phyloP scores from a whole-genome alignment of 64 coral and sea anemone genomes.

The Anthopleura sola region DNA sequence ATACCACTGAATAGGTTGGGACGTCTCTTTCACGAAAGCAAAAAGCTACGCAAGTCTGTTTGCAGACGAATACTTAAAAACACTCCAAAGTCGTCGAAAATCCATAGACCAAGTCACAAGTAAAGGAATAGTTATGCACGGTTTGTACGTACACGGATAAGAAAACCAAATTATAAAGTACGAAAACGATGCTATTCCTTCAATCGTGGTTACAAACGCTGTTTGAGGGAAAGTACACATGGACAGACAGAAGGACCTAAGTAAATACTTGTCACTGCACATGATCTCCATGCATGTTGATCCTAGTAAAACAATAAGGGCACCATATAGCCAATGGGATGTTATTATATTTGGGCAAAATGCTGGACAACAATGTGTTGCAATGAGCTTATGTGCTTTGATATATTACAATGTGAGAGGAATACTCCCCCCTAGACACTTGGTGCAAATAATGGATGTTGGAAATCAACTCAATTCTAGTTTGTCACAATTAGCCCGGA shows the following conservation, averaged over 20 bases:
- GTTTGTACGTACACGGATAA: neutral
- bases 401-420: slow-evolving; percentile 27
- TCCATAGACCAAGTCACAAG: neutral
- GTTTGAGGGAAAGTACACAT: slow-evolving; percentile 2
- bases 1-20: slow-evolving; percentile 27
- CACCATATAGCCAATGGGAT: slow-evolving; percentile 51
- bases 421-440: neutral
- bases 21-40: slow-evolving; percentile 41
- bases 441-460: slow-evolving; percentile 39
- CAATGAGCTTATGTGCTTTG: too few relatives aligned
- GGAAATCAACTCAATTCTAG: slow-evolving; percentile 15
- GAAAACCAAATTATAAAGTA: neutral
- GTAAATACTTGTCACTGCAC: neutral
- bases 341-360: slow-evolving; percentile 31
- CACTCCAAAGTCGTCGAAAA: slow-evolving; percentile 41
- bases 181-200: neutral
- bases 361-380: slow-evolving; percentile 58
- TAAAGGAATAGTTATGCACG: neutral
- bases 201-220: neutral
- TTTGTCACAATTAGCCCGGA: slow-evolving; percentile 11
- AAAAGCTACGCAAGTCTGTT: slow-evolving; percentile 39
- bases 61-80: slow-evolving; percentile 34
- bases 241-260: neutral
- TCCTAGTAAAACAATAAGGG: slow-evolving; percentile 28
- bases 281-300: neutral